These are phyloP conservation scores for Thera britannica DNA, from an alignment of 2,888 invertebrate genomes.

Conservation along the genomic window DNA sequence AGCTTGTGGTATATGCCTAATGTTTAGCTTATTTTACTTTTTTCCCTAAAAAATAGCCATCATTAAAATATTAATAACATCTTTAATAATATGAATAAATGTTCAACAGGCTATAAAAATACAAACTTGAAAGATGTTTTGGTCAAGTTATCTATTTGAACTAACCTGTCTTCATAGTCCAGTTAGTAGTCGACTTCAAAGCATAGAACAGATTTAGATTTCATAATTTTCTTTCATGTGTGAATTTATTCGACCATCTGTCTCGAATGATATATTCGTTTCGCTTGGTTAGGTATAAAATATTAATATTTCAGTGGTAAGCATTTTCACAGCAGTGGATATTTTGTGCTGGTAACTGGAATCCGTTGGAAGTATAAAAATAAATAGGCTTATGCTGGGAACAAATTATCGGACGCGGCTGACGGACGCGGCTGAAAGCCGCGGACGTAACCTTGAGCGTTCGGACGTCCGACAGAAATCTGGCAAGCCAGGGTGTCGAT, in stretches of 20 bases:
- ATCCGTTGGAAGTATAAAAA: neutral
- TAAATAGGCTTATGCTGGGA: no score
- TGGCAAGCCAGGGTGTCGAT: no score
- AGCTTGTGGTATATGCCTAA: no score
- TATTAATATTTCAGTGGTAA: constrained; percentile 1
- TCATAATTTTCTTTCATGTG: constrained; percentile 45
- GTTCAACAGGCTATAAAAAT: neutral
- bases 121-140: constrained; percentile 7
- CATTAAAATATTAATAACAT: no score
- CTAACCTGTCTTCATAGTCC: constrained; percentile 35
- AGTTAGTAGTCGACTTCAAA: constrained; percentile 42
- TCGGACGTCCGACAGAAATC: no score
- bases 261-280: constrained; percentile 29
- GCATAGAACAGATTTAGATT: constrained; percentile 31
- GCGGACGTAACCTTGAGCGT: no score
- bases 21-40: no score
- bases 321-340: neutral
- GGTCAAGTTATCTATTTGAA: neutral
- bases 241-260: constrained; percentile 27
- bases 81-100: no score
- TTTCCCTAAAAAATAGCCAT: no score
- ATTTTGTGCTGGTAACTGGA: neutral
- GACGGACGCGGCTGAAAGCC: no score
- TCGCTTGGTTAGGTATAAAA: constrained; percentile 19
- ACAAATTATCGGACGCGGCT: no score